phyloP scores from a whole-genome alignment of 2,113 vertebrate species.

The Bostrychus sinensis region DNA sequence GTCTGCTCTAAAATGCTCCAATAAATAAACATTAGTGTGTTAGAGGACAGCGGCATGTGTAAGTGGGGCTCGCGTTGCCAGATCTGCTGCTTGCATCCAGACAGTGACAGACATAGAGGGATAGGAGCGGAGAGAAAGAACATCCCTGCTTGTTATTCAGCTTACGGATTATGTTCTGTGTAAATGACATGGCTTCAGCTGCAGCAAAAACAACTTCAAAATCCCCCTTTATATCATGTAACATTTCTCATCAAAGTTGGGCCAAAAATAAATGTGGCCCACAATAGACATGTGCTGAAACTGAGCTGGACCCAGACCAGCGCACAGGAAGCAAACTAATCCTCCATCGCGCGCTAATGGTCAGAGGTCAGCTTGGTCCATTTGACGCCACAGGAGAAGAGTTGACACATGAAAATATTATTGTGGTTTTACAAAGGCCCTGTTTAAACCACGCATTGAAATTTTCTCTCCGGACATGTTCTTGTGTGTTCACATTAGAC shows the following conservation, averaged over 20 bases:
- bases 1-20: slow-evolving; percentile 59
- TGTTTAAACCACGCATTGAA: neutral
- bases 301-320: slow-evolving; percentile 38
- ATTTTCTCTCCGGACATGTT: too few relatives aligned
- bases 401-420: slow-evolving; percentile 35
- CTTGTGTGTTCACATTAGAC: too few relatives aligned
- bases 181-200: slow-evolving; percentile 71
- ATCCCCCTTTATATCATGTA: slow-evolving; percentile 40
- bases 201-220: slow-evolving; percentile 73
- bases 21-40: slow-evolving; percentile 65
- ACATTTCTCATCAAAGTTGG: slow-evolving; percentile 66
- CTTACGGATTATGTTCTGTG: slow-evolving; percentile 76
- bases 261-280: slow-evolving; percentile 50
- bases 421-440: slow-evolving; percentile 22
- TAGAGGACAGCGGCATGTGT: slow-evolving; percentile 45
- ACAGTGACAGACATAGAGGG: slow-evolving; percentile 60
- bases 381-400: slow-evolving; percentile 20
- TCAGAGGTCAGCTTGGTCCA: slow-evolving; percentile 38
- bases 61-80: slow-evolving; percentile 44
- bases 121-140: slow-evolving; percentile 48
- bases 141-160: slow-evolving; percentile 68
- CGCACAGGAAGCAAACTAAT: slow-evolving; percentile 49
- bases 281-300: slow-evolving; percentile 45
- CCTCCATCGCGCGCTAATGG: slow-evolving; percentile 11
- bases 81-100: slow-evolving; percentile 61